These are phyloP conservation scores for Leptoclinus maculatus DNA, from an alignment of 2,797 vertebrate genomes.

Conservation along the genomic window DNA sequence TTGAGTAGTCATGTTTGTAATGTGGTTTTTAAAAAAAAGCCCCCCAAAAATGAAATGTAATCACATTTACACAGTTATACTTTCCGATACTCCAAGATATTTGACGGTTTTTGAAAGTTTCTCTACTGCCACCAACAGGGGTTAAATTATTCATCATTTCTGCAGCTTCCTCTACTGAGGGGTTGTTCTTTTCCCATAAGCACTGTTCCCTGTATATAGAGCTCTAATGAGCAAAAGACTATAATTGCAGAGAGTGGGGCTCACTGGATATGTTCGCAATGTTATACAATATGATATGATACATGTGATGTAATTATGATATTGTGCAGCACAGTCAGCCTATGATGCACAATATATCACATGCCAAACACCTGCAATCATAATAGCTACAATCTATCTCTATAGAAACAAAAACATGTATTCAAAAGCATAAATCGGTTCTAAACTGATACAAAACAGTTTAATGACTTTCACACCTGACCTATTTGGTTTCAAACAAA, in stretches of 20 bases:
- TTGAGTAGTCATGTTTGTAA: constrained; percentile 17
- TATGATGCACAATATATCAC: not conserved
- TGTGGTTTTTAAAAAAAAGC: not conserved
- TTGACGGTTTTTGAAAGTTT: not conserved
- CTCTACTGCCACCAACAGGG: constrained; percentile 8
- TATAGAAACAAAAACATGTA: not conserved
- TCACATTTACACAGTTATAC: constrained; percentile 29
- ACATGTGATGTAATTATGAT: not conserved
- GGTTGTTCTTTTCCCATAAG: not conserved
- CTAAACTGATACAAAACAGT: not conserved
- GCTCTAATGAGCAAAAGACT: constrained; percentile 2
- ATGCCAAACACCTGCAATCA: not conserved
- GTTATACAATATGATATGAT: not conserved
- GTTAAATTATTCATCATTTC: constrained; percentile 33
- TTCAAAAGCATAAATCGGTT: not conserved
- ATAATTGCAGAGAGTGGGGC: not conserved
- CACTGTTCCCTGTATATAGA: not conserved
- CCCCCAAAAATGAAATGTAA: constrained; percentile 35
- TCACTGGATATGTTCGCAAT: not conserved
- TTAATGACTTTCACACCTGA: not conserved
- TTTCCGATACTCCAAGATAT: not conserved
- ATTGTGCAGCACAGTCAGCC: not conserved
- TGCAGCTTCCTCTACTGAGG: constrained; percentile 14
- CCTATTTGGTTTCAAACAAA: too few species aligned
- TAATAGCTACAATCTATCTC: not conserved